These are phyloP conservation scores for Theristicus caerulescens DNA, from an alignment of 2,113 vertebrate species.

Conservation along the genomic window DNA sequence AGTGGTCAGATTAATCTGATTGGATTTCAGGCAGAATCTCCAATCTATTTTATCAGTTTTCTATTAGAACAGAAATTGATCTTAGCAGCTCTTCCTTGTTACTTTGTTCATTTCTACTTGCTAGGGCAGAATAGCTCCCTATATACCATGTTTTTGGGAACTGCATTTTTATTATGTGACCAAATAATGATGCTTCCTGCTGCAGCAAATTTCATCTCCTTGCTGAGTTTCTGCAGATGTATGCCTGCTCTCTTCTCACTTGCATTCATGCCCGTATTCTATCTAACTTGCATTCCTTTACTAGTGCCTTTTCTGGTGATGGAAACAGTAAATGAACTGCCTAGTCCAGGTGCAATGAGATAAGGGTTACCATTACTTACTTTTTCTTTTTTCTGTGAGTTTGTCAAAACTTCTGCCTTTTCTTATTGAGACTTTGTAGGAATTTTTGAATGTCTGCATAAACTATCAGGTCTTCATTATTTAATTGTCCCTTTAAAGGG, in stretches of 20 bases:
- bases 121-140: neutral
- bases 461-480: neutral
- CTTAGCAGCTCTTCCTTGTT: neutral
- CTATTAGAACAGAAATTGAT: neutral
- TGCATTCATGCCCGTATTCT: neutral
- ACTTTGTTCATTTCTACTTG: neutral
- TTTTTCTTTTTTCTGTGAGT: neutral
- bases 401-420: neutral
- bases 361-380: neutral
- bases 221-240: neutral
- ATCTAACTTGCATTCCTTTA: neutral
- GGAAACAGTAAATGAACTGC: neutral
- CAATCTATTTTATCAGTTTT: neutral
- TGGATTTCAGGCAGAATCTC: neutral
- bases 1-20: neutral
- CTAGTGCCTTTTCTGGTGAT: neutral
- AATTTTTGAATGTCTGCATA: neutral
- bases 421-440: neutral
- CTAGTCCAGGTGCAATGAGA: neutral
- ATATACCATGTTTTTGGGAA: neutral
- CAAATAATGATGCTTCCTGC: neutral
- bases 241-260: neutral
- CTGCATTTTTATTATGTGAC: neutral
- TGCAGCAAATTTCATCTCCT: neutral
- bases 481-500: neutral